Evolutionary conservation across 2,113 vertebrate species (phyloP).

Genomic region (Osmerus mordax): DNA sequence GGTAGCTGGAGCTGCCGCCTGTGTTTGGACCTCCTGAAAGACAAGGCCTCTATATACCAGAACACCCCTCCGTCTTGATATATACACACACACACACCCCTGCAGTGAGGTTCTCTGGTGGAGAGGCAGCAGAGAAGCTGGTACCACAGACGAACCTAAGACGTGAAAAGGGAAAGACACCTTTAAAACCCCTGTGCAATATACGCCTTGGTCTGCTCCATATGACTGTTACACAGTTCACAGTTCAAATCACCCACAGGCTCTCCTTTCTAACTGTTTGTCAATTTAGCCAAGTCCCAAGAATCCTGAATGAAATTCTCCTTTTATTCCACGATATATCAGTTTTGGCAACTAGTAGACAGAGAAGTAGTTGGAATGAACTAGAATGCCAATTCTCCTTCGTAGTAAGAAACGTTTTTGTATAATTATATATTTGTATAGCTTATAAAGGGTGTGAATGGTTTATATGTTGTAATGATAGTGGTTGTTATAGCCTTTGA

Average conservation of each 20-base stretch:
- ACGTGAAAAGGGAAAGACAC: conserved; percentile 44
- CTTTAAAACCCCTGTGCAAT: conserved; percentile 14
- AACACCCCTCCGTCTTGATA: conserved; percentile 81
- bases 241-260: conserved; percentile 42
- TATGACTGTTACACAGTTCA: conserved; percentile 72
- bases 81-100: conserved; percentile 25
- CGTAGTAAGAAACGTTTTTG: conserved; percentile 45
- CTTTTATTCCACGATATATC: conserved; percentile 38
- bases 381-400: conserved; percentile 67
- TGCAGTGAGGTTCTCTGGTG: conserved; percentile 18
- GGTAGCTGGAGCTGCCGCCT: conserved; percentile 96
- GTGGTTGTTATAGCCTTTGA: conserved; percentile 41
- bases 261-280: conserved; percentile 56
- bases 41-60: conserved; percentile 95
- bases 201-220: conserved; percentile 44
- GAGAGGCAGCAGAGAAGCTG: conserved; percentile 16
- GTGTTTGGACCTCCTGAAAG: conserved; percentile 92
- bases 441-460: conserved; percentile 64
- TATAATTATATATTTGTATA: conserved; percentile 79
- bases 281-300: conserved; percentile 38
- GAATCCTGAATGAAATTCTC: conserved; percentile 29
- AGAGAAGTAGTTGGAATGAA: conserved; percentile 49
- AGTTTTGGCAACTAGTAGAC: conserved; percentile 42
- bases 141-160: conserved; percentile 29
- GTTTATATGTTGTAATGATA: conserved; percentile 54